phyloP scores from a whole-genome alignment of 2,797 vertebrate genomes.

The Zalophus californianus region DNA sequence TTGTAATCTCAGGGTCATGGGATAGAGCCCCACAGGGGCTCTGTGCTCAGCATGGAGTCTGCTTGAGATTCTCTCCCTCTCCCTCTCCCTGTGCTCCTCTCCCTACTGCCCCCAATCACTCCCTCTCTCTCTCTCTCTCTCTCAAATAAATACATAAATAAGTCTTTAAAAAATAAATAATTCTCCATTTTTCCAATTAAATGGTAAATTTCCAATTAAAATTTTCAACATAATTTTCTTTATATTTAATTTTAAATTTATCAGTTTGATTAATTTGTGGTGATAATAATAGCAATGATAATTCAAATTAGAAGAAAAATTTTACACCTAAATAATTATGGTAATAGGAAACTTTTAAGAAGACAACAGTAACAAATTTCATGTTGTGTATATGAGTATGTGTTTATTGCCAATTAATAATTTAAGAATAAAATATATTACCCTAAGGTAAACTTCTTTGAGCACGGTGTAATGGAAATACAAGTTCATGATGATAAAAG shows the following conservation, averaged over 20 bases:
- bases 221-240: not conserved
- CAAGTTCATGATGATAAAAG: not conserved
- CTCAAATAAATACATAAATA: not conserved
- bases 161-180: not conserved
- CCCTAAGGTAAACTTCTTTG: not conserved
- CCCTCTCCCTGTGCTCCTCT: too few relatives aligned
- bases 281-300: not conserved
- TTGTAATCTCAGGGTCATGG: too few relatives aligned
- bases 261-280: not conserved
- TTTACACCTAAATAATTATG: not conserved
- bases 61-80: too few relatives aligned
- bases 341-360: not conserved
- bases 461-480: not conserved
- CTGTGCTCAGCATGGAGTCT: too few relatives aligned
- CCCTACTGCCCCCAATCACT: not conserved
- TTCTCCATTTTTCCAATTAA: not conserved
- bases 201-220: not conserved
- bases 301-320: not conserved
- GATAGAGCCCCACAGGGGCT: too few relatives aligned
- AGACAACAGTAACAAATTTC: not conserved
- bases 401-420: not conserved
- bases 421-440: not conserved
- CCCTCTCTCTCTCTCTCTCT: not conserved
- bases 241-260: not conserved
- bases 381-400: not conserved